Percentiles rank a stretch among this genome's conserved stretches.
Evolutionary conservation across 2,888 invertebrate genomes (phyloP).

Genomic region (Taphrorychus bicolor): DNA sequence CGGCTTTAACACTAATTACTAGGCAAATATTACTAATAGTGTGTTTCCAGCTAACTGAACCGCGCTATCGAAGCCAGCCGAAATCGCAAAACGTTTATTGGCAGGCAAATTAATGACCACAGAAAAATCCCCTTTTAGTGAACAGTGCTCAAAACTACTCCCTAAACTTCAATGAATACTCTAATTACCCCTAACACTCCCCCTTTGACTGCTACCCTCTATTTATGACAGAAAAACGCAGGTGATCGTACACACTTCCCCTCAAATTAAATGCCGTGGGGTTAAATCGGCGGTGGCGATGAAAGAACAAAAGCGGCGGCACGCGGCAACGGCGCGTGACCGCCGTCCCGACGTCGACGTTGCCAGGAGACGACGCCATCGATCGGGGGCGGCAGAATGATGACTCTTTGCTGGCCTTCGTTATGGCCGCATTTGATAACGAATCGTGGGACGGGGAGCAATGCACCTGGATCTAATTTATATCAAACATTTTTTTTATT

Average conservation of each 20-base stretch:
- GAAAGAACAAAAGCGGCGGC: slow-evolving; percentile 18
- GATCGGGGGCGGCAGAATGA: slow-evolving; percentile 12
- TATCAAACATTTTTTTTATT: no score
- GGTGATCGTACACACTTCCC: not conserved
- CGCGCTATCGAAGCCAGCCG: no score
- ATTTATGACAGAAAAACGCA: not conserved
- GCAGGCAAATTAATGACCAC: no score
- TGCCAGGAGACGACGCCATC: slow-evolving; percentile 29
- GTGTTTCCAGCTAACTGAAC: no score
- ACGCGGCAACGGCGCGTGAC: slow-evolving; percentile 31
- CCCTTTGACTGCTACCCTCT: not conserved
- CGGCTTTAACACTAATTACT: no score
- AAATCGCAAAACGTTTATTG: no score
- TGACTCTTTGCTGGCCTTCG: slow-evolving; percentile 21
- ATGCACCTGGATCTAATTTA: no score
- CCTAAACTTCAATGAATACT: not conserved
- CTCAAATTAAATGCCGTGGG: slow-evolving; percentile 10
- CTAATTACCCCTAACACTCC: not conserved
- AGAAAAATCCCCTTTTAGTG: no score
- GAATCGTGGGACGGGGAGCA: not conserved
- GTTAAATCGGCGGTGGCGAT: slow-evolving; percentile 6
- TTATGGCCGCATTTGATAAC: slow-evolving; percentile 6
- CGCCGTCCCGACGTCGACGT: slow-evolving; percentile 22
- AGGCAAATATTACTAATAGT: no score
- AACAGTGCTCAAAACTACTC: not conserved